phyloP scores from a whole-genome alignment of 1,140 invertebrate species.

The Pissodes strobi region DNA sequence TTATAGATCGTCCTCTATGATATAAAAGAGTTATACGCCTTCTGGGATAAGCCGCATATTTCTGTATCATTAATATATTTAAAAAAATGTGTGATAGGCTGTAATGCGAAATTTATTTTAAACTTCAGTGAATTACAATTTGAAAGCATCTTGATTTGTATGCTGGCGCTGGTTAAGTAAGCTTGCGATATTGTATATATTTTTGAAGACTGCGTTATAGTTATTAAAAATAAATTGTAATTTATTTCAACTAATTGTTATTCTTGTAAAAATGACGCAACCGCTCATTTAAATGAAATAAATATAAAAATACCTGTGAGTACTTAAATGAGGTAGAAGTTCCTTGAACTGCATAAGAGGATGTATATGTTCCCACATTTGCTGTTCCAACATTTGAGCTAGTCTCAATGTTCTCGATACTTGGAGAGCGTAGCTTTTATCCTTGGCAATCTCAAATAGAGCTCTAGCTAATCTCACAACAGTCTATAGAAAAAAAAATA shows the following conservation, averaged over 20 bases:
- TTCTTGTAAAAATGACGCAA: too few relatives aligned
- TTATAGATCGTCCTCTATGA: too few relatives aligned
- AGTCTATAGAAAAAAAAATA: constrained; percentile 67
- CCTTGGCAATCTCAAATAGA: constrained; percentile 91
- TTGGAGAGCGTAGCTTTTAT: constrained; percentile 88
- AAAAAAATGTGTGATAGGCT: too few relatives aligned
- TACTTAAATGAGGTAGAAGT: constrained; percentile 58
- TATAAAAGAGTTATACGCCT: too few relatives aligned
- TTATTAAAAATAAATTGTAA: background rate
- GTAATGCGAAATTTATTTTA: too few relatives aligned
- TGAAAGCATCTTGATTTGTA: too few relatives aligned
- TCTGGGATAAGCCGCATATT: background rate
- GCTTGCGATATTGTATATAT: too few relatives aligned
- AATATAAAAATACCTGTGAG: constrained; percentile 60
- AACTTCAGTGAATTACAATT: background rate
- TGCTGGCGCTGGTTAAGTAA: too few relatives aligned
- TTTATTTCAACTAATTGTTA: too few relatives aligned
- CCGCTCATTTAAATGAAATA: too few relatives aligned
- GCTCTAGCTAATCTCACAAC: constrained; percentile 87
- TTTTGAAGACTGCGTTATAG: too few relatives aligned
- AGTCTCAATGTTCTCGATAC: constrained; percentile 79
- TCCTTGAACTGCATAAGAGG: constrained; percentile 86
- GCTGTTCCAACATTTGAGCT: constrained; percentile 88
- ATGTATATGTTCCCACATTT: constrained; percentile 86
- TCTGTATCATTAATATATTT: background rate